Conservation (phyloP, 2,797 vertebrate species). For the Psittacula derbiana region DNA sequence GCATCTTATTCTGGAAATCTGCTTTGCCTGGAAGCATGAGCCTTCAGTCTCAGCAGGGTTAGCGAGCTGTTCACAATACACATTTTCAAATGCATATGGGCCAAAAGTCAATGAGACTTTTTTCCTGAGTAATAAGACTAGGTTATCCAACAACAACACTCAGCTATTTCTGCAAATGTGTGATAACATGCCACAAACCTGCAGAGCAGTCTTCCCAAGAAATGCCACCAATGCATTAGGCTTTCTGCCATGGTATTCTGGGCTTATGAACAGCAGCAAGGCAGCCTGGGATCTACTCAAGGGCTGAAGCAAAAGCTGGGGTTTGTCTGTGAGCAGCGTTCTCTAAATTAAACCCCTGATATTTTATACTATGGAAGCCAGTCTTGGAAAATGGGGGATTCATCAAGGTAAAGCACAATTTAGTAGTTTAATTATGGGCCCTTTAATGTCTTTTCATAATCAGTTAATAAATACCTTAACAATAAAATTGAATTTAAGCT, state of each 20-base stretch:
- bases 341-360: constrained; percentile 45
- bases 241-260: constrained; percentile 56
- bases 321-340: background rate
- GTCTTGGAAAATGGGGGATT: constrained; percentile 52
- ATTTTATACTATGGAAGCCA: constrained; percentile 55
- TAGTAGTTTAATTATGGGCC: constrained; percentile 78
- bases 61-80: background rate
- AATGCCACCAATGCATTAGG: constrained; percentile 21
- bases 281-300: constrained; percentile 7
- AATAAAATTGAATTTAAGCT: constrained; percentile 84
- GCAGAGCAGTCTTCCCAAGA: constrained; percentile 26
- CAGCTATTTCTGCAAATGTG: constrained; percentile 26
- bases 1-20: background rate
- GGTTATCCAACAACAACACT: constrained; percentile 39
- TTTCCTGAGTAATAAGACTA: background rate
- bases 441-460: constrained; percentile 86
- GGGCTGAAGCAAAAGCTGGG: constrained; percentile 7
- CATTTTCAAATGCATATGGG: background rate
- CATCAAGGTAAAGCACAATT: constrained; percentile 70
- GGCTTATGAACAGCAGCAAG: constrained; percentile 9
- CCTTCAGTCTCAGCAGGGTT: background rate
- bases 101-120: constrained; percentile 13
- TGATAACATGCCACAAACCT: constrained; percentile 22
- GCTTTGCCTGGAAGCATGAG: background rate
- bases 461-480: constrained; percentile 85